A percentile compares a stretch with the other conserved stretches of the same genome.
Conservation (phyloP, 2,113 vertebrate species). For the Trichechus manatus region DNA sequence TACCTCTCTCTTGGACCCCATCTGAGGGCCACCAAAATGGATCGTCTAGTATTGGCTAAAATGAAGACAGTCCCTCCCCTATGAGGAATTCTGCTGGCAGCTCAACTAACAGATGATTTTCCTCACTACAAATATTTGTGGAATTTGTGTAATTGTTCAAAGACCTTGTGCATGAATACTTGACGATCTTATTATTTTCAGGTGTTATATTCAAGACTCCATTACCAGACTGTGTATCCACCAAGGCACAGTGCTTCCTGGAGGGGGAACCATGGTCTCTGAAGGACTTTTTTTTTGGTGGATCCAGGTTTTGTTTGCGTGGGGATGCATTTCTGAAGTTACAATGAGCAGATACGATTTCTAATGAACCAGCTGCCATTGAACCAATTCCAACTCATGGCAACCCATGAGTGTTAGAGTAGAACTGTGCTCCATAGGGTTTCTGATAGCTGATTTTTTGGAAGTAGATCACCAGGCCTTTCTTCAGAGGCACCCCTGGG, state of each 20-base stretch:
- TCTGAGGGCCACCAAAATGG: background rate
- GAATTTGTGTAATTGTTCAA: background rate
- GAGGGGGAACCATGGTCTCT: background rate
- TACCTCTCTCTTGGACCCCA: background rate
- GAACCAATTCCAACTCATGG: too few relatives aligned
- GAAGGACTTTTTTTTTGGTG: rapidly evolving
- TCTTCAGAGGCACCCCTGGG: too few relatives aligned
- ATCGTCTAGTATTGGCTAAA: background rate
- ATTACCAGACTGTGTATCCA: too few relatives aligned
- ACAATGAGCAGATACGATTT: background rate
- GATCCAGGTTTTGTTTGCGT: background rate
- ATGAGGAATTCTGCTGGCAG: background rate
- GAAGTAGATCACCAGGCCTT: too few relatives aligned
- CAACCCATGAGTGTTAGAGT: too few relatives aligned
- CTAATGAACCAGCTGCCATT: background rate
- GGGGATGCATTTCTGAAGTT: conserved; percentile 5
- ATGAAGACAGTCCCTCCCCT: background rate
- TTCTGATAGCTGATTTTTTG: too few relatives aligned
- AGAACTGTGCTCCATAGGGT: too few relatives aligned
- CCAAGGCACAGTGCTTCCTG: background rate
- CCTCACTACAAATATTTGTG: background rate
- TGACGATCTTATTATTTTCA: background rate
- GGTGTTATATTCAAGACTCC: background rate
- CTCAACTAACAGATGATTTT: background rate
- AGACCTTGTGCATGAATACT: background rate